These are phyloP conservation scores for Tetragonula clypearis DNA, from an alignment of 1,140 invertebrate genomes.

Conservation along the genomic window DNA sequence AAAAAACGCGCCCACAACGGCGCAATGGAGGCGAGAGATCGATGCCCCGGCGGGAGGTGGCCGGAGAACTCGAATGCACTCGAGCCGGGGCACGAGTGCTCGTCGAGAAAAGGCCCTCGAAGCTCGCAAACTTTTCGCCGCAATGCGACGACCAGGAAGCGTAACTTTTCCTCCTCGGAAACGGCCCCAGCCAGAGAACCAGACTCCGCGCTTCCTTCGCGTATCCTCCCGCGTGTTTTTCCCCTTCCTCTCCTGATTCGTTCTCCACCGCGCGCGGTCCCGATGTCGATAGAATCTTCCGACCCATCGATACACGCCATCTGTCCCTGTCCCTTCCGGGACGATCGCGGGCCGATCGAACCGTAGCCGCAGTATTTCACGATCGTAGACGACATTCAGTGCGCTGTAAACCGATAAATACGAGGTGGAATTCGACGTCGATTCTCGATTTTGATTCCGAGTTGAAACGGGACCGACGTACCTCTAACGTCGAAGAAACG, in stretches of 20 bases:
- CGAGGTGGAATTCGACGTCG: slow-evolving; percentile 47
- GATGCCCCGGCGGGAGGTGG: slow-evolving; percentile 23
- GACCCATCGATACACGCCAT: neutral
- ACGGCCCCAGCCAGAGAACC: neutral
- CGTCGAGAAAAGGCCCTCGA: slow-evolving; percentile 38
- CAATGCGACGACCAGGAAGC: slow-evolving; percentile 44
- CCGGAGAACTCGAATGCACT: slow-evolving; percentile 35
- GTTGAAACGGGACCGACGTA: neutral
- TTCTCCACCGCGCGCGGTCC: neutral
- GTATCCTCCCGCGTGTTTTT: neutral
- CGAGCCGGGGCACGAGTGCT: slow-evolving; percentile 10
- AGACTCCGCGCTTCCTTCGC: neutral
- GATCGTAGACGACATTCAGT: slow-evolving; percentile 56
- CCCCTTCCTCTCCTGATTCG: neutral
- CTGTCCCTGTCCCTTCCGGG: neutral
- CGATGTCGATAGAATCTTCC: neutral
- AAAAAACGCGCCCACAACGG: neutral
- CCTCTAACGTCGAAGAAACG: neutral
- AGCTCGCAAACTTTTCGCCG: slow-evolving; percentile 47
- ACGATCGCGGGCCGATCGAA: neutral
- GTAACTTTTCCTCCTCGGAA: slow-evolving; percentile 33
- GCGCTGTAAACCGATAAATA: slow-evolving; percentile 58
- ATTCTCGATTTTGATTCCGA: slow-evolving; percentile 29
- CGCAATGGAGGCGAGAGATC: slow-evolving; percentile 4
- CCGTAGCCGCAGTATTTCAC: slow-evolving; percentile 52